These are phyloP conservation scores for Nannospalax galili DNA, from an alignment of 2,113 vertebrate species.

Conservation along the genomic window DNA sequence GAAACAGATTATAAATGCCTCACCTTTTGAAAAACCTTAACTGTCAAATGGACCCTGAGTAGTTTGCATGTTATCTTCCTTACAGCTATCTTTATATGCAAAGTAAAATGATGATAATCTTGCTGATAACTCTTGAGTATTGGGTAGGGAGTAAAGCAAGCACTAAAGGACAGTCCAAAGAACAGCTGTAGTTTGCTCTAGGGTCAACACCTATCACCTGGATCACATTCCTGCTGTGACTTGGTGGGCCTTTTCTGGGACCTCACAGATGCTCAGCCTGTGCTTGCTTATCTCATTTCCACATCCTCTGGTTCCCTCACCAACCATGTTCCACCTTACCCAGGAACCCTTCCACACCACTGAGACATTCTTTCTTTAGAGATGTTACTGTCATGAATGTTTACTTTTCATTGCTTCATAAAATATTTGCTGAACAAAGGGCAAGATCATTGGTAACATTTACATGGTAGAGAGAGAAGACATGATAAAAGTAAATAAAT, in stretches of 20 bases:
- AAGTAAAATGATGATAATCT: not conserved
- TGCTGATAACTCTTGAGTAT: not conserved
- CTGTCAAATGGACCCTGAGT: not conserved
- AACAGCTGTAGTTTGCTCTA: not conserved
- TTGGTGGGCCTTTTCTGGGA: not conserved
- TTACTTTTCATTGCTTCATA: not conserved
- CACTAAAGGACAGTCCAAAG: not conserved
- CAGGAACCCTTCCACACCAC: not conserved
- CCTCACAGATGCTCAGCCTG: not conserved
- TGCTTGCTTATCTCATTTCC: too few species aligned
- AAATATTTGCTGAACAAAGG: not conserved
- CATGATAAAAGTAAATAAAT: not conserved
- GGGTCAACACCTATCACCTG: not conserved
- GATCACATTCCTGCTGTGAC: not conserved
- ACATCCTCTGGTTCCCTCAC: not conserved
- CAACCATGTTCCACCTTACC: not conserved
- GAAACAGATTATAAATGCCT: not conserved
- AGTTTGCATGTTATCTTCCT: not conserved
- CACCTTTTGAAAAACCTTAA: not conserved
- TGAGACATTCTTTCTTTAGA: not conserved
- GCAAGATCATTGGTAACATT: not conserved
- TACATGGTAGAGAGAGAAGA: not conserved
- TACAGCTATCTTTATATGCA: not conserved
- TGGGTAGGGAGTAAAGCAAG: fast-evolving
- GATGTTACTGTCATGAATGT: not conserved